Evolutionary conservation across 2,113 vertebrate genomes (phyloP).

Genomic region (rabbit (Oryctolagus cuniculus)): DNA sequence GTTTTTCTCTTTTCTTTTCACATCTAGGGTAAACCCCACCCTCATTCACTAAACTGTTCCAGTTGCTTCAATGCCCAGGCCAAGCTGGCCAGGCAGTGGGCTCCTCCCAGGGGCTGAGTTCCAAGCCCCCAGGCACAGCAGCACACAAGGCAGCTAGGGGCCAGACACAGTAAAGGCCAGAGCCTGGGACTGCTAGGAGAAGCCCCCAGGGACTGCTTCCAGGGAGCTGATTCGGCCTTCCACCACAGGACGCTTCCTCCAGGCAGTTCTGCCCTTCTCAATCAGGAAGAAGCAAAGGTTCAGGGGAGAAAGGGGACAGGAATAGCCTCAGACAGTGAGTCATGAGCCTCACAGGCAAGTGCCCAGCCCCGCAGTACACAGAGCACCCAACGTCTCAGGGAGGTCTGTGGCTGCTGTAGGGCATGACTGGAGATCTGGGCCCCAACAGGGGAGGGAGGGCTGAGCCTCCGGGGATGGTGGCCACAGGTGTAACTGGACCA

Average conservation of each 20-base stretch:
- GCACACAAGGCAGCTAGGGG: rapidly evolving
- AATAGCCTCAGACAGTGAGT: constrained; percentile 67
- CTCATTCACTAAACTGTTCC: no score
- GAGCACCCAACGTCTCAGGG: no score
- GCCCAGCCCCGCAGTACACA: no score
- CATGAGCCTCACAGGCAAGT: rapidly evolving
- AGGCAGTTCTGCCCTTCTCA: constrained; percentile 43
- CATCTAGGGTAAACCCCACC: no score
- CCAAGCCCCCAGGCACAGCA: no score
- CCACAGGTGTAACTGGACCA: rapidly evolving
- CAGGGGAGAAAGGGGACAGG: not conserved
- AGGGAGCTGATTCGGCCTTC: constrained; percentile 28
- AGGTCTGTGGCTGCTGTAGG: not conserved
- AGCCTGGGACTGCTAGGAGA: not conserved
- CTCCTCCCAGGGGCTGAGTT: not conserved
- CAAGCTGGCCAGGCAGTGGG: rapidly evolving
- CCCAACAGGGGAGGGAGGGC: not conserved
- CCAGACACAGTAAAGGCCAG: not conserved
- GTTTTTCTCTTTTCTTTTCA: no score
- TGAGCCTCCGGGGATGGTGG: no score
- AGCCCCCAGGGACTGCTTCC: not conserved
- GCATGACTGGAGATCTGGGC: not conserved
- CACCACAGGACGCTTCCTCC: constrained; percentile 38
- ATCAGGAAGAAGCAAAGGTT: constrained; percentile 67
- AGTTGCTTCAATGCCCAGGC: no score